Evolutionary conservation across 2,113 vertebrate genomes (phyloP).

Genomic region (Nettapus auritus): DNA sequence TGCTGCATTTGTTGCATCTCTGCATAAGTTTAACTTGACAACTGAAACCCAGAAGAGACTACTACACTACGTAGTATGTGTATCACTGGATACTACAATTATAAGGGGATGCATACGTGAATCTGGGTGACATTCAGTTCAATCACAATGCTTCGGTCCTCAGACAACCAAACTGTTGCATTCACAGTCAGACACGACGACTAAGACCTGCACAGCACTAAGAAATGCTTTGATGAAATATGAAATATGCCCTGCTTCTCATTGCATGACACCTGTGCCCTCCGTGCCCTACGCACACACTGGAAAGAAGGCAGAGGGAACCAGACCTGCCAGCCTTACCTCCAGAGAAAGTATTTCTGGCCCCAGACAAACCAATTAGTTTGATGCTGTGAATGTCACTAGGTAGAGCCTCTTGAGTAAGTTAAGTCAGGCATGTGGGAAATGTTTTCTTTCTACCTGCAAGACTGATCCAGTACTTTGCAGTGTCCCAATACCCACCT

Average conservation of each 20-base stretch:
- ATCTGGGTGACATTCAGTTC: neutral
- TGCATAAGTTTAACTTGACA: neutral
- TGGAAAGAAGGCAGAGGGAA: too few species aligned
- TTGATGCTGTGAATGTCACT: neutral
- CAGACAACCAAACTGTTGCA: neutral
- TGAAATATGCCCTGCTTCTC: rapidly evolving
- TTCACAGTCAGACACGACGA: neutral
- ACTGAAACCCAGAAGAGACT: neutral
- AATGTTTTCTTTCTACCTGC: neutral
- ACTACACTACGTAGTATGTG: neutral
- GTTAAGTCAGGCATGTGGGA: neutral
- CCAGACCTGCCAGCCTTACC: neutral
- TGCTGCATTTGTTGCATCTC: neutral
- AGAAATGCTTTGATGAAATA: neutral
- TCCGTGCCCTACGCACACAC: neutral
- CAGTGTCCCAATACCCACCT: neutral
- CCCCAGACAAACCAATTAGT: neutral
- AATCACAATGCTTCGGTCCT: neutral
- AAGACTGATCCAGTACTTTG: neutral
- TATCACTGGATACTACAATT: neutral
- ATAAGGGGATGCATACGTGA: neutral
- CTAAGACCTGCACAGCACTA: neutral
- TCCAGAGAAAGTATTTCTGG: neutral
- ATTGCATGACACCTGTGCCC: neutral
- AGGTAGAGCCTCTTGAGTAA: neutral